phyloP scores from a whole-genome alignment of 2,888 invertebrate species.

The Drosophila lacicola region DNA sequence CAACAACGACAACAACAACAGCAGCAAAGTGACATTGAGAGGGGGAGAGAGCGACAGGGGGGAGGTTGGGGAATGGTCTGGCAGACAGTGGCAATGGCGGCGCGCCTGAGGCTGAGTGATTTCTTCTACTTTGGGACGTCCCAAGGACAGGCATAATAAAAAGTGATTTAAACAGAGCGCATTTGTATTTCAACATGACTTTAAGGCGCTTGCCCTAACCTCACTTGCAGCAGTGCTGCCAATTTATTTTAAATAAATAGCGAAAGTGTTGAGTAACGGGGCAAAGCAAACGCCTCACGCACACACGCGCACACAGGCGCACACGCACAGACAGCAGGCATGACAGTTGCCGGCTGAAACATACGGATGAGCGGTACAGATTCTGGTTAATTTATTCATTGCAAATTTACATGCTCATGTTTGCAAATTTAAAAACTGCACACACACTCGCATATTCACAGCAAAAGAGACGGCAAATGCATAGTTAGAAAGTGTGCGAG shows the following conservation, averaged over 20 bases:
- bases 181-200: conserved; percentile 34
- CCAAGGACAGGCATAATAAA: conserved; percentile 67
- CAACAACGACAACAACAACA: conserved; percentile 13
- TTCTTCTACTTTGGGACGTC: conserved; percentile 45
- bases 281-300: conserved; percentile 29
- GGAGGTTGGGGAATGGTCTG: conserved; percentile 1
- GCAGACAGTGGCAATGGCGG: conserved; percentile 23
- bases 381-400: conserved; percentile 75
- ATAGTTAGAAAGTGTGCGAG: conserved; percentile 18
- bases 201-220: conserved; percentile 29
- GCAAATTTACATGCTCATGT: conserved; percentile 80
- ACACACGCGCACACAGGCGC: conserved; percentile 3
- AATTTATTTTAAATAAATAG: conserved; percentile 75
- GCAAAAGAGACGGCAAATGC: conserved; percentile 19
- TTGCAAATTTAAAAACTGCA: conserved; percentile 78
- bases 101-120: conserved; percentile 58
- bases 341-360: conserved; percentile 11
- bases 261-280: conserved; percentile 72
- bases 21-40: background rate
- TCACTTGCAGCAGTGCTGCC: conserved; percentile 42
- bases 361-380: conserved; percentile 22
- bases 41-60: background rate
- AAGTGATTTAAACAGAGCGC: conserved; percentile 71
- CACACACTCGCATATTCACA: conserved; percentile 10
- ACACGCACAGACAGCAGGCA: background rate